These are phyloP conservation scores for Tragelaphus strepsiceros DNA, from an alignment of 2,113 vertebrate species.

Conservation along the genomic window DNA sequence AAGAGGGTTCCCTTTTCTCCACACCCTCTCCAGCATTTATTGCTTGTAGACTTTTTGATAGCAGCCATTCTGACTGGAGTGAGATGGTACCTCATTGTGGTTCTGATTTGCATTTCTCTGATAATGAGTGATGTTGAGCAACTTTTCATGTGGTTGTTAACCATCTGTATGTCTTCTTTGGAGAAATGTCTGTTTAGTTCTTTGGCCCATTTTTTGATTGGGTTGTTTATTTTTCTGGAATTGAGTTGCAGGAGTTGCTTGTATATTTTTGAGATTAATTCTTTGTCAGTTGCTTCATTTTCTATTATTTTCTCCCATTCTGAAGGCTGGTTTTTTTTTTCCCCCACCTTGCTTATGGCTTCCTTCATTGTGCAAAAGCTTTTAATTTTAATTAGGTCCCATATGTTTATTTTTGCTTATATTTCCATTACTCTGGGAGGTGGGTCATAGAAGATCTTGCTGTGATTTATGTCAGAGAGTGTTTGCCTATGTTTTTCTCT, in stretches of 20 bases:
- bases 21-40: neutral
- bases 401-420: too few relatives aligned
- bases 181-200: neutral
- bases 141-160: neutral
- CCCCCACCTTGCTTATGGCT: too few relatives aligned
- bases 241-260: neutral
- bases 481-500: too few relatives aligned
- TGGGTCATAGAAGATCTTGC: too few relatives aligned
- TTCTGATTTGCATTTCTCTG: neutral
- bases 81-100: neutral
- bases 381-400: too few relatives aligned
- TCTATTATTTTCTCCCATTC: neutral
- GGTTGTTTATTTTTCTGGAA: neutral
- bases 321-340: neutral
- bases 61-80: neutral
- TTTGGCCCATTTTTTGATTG: neutral
- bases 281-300: neutral
- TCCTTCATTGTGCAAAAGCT: too few relatives aligned
- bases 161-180: neutral
- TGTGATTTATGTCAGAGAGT: too few relatives aligned
- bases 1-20: neutral
- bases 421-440: too few relatives aligned
- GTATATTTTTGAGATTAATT: neutral
- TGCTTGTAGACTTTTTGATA: neutral
- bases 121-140: neutral